phyloP scores from a whole-genome alignment of 2,113 vertebrate genomes.

The Sialia sialis region DNA sequence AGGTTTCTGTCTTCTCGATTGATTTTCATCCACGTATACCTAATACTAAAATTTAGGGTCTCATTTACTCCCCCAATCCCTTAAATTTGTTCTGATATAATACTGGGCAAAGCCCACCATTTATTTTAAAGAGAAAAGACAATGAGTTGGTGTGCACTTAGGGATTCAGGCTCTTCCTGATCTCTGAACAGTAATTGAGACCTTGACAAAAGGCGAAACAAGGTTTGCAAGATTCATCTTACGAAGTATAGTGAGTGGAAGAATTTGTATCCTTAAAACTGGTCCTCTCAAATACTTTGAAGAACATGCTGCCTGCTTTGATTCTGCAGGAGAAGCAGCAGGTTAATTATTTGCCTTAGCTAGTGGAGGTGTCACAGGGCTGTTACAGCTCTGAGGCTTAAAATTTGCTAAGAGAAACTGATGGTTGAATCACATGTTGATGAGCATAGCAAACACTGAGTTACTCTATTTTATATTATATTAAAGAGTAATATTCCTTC shows the following conservation, averaged over 20 bases:
- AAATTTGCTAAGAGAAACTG: background rate
- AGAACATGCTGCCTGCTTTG: background rate
- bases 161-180: background rate
- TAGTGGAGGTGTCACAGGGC: background rate
- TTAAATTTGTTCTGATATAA: background rate
- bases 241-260: background rate
- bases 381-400: background rate
- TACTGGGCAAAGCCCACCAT: background rate
- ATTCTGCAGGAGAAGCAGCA: background rate
- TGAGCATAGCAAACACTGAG: background rate
- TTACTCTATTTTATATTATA: background rate
- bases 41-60: background rate
- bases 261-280: background rate
- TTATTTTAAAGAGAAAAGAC: background rate
- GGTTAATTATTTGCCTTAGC: background rate
- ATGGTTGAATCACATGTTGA: background rate
- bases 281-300: background rate
- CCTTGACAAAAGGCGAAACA: background rate
- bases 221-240: background rate
- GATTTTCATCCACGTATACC: background rate
- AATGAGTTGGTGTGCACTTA: background rate
- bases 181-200: background rate
- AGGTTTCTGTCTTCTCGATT: background rate
- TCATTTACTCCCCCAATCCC: background rate
- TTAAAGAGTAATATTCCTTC: background rate